Evolutionary conservation across 2,113 vertebrate genomes (phyloP).

Genomic region (Cryptotis parvus): DNA sequence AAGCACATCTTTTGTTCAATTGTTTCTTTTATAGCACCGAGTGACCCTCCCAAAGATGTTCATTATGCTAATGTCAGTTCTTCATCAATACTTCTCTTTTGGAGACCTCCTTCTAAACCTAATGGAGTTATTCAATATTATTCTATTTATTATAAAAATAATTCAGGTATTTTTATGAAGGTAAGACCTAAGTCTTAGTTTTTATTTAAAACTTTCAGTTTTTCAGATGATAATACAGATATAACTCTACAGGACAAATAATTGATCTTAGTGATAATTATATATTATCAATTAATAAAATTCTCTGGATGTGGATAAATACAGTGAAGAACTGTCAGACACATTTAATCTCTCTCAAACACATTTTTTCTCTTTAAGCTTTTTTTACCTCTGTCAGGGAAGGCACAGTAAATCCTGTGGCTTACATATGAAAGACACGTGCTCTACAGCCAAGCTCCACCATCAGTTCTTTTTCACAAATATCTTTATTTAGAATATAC

Average conservation of each 20-base stretch:
- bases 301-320: background rate
- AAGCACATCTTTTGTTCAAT: slow-evolving; percentile 38
- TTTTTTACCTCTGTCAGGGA: too few relatives aligned
- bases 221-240: background rate
- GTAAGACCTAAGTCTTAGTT: slow-evolving; percentile 85
- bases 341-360: background rate
- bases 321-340: background rate
- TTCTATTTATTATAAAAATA: slow-evolving; percentile 91
- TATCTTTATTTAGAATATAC: too few relatives aligned
- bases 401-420: too few relatives aligned
- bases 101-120: slow-evolving; percentile 93
- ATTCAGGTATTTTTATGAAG: slow-evolving; percentile 87
- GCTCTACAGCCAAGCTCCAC: too few relatives aligned
- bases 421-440: too few relatives aligned
- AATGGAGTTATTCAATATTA: slow-evolving; percentile 93
- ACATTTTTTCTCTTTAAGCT: too few relatives aligned
- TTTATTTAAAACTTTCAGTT: background rate
- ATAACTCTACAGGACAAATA: background rate
- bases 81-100: slow-evolving; percentile 91
- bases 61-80: slow-evolving; percentile 89
- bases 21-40: slow-evolving; percentile 89
- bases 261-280: slow-evolving; percentile 45
- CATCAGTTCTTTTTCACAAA: too few relatives aligned
- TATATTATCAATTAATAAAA: slow-evolving; percentile 1
- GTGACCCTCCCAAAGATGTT: slow-evolving; percentile 93